Percentiles rank a stretch among this genome's conserved stretches.
Evolutionary conservation across 2,888 invertebrate species (phyloP).

Genomic region (Cantharis lateralis): DNA sequence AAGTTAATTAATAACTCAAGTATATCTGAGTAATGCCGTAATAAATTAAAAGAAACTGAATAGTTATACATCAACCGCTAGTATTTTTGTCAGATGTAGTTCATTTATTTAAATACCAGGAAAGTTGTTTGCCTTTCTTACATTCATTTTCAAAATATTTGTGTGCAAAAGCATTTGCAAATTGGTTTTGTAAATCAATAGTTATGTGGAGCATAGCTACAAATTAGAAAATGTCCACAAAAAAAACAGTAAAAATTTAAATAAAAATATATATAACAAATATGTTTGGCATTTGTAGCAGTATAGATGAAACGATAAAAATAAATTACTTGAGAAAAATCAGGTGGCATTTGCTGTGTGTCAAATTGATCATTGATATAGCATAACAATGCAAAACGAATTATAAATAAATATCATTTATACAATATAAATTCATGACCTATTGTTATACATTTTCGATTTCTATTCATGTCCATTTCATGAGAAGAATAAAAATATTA

Average conservation of each 20-base stretch:
- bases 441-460: neutral
- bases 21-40: neutral
- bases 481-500: neutral
- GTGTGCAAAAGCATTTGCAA: neutral
- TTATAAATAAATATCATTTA: neutral
- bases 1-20: neutral
- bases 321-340: neutral
- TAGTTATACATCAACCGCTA: neutral
- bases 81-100: neutral
- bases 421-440: neutral
- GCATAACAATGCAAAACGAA: neutral
- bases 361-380: neutral
- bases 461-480: neutral
- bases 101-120: neutral
- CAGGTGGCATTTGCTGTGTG: neutral
- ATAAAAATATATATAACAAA: neutral
- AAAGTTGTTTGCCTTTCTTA: neutral
- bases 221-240: neutral
- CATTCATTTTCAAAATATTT: neutral
- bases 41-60: neutral
- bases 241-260: neutral
- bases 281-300: neutral
- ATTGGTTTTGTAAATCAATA: neutral
- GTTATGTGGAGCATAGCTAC: neutral
- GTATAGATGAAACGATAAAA: neutral